Evolutionary conservation across 2,888 invertebrate genomes (phyloP), one percentile per base, ranked within the genome.

Genomic region (Chaetogeoica ovagalla): DNA sequence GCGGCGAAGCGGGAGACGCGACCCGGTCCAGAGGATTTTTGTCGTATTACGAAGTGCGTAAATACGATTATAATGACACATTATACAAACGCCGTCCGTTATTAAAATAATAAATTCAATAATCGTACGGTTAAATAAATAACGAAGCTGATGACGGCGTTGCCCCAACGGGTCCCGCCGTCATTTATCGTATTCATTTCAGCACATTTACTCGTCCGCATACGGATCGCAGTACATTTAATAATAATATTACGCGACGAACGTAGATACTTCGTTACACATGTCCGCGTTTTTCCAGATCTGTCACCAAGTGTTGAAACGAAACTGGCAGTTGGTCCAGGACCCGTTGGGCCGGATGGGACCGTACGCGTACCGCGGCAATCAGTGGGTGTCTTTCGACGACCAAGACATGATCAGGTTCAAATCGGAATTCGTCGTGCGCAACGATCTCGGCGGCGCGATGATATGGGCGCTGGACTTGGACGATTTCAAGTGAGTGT

Each of bases 311-410:
- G 90, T 95, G 30, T 89, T 91, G 83, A 88, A 90, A 2, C 90
- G 90, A 81, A 92, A 92, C 2, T 95, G 95, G 94, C 89, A 90
- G 59, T 91, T 94, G 11, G 90, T 92, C 0, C 89, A 93, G 81
- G 95, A 96, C 85, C 89, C 91, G 0, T 90, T 92, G 75, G 92
- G 94, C 68, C 89, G 94, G 37, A 94, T 96, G 87, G 96, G 96
- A 0, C 96, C 96, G 0, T 96, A 95, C 85, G 94, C 96, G 0
- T 92, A 91, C 83, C 87, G 89, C 82, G 89, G 91, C 39, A 94
- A 95, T 85, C 96, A 97, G 85, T 97, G 96, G 96, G 96, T 96
- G 9, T 94, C 95, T 11, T 97, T 95, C 84, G 97, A 97, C 85
- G 96, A 97, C 86, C 90, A 92, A 57, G 90, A 90, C 57, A 95